Evolutionary conservation across 2,888 invertebrate species (phyloP), one percentile per base, ranked within the genome.

Genomic region (Caenorhabditis sp.): DNA sequence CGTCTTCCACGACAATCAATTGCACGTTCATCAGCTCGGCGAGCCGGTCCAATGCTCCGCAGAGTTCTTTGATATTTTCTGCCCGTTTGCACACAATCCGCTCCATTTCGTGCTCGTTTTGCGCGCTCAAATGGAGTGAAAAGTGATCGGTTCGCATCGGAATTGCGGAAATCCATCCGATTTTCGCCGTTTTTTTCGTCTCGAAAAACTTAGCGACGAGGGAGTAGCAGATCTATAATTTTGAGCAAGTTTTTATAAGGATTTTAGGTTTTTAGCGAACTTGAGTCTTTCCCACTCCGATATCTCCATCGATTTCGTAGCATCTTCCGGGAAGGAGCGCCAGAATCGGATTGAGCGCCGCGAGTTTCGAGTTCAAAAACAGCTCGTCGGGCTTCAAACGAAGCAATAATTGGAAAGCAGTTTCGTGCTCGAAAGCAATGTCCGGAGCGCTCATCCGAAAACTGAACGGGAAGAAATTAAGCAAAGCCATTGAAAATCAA

Each of bases 161-260:
- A 17, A 62, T 22, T 1, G 72, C 61, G 45, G 56, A 32, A 27
- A 77, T 77, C 77, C 77, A 77, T 8, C 35, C 61, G 15, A 77
- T 41, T 35, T 46, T 58, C 2, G 46, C 53, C 0, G 30, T 41
- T 53, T 41, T 50, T 24, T 53, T 58, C 0, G 56, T 37, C 7
- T 35, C 41, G 27, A 83, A 61, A 32, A 72, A 70, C 3, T 65
- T 62, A 1, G 78, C 75, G 4, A 61, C 78, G 3, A 81, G 27
- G 9, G 80, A 72, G 45, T 83, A 83, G 56, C 79, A 79, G 30
- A 83, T 43, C 81, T 81, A n/a, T n/a, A n/a, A n/a, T n/a, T n/a
- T n/a, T n/a, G n/a, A n/a, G n/a, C n/a, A n/a, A n/a, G n/a, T n/a
- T 37, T 37, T 37, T 37, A 4, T 8, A 13, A 9, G 13, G 8